Conservation (phyloP, 2,113 vertebrate genomes). For the Nothocercus julius region DNA sequence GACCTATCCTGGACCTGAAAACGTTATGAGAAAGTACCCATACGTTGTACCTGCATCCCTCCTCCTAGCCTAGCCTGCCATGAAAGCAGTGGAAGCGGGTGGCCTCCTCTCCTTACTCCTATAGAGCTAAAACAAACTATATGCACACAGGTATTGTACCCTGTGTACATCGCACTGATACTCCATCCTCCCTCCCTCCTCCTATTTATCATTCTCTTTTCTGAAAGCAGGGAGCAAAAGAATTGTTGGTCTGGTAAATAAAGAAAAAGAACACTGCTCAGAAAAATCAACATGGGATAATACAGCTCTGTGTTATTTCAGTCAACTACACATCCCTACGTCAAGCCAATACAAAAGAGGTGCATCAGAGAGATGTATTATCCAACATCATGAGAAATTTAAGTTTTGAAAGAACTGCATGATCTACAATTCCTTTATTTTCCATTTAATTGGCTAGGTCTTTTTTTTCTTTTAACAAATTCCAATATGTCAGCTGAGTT, state of each 20-base stretch:
- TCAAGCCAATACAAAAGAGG: not conserved
- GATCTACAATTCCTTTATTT: not conserved
- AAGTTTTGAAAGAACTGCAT: not conserved
- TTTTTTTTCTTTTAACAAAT: not conserved
- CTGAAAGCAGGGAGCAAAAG: not conserved
- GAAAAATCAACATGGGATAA: not conserved
- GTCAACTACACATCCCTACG: not conserved
- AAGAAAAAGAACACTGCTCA: not conserved
- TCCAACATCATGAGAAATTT: not conserved
- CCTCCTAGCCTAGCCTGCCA: not conserved
- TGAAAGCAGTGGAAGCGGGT: not conserved
- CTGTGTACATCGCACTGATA: not conserved
- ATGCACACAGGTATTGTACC: not conserved
- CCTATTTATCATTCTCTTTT: not conserved
- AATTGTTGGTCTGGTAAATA: not conserved
- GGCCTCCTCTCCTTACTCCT: not conserved
- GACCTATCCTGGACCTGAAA: not conserved
- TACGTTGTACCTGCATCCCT: not conserved
- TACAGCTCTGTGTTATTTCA: not conserved
- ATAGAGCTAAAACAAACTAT: not conserved
- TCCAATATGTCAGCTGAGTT: constrained; percentile 23
- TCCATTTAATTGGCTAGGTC: not conserved
- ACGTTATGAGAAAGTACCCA: not conserved
- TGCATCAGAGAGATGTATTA: not conserved
- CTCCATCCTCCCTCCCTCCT: not conserved